Evolutionary conservation across 2,113 vertebrate genomes (phyloP).

Genomic region (Tautogolabrus adspersus): DNA sequence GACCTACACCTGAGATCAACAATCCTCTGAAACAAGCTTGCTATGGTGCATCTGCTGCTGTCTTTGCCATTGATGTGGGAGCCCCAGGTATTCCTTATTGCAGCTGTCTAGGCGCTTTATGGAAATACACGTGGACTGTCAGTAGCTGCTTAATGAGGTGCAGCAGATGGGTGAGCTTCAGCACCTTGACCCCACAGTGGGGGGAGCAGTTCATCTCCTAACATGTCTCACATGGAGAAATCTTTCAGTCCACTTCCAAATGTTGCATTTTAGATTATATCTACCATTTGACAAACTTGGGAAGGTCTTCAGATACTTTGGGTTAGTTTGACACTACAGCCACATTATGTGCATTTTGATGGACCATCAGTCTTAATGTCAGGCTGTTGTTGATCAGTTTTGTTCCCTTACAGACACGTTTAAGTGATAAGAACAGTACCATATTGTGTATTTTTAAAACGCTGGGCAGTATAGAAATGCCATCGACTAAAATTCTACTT

Average conservation of each 20-base stretch:
- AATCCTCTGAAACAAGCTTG: constrained; percentile 4
- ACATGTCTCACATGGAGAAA: background rate
- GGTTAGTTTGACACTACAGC: background rate
- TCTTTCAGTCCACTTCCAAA: background rate
- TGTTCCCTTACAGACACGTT: no score
- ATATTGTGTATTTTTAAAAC: background rate
- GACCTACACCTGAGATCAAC: background rate
- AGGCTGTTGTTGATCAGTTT: no score
- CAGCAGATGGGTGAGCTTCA: constrained; percentile 36
- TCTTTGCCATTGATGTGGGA: constrained; percentile 15
- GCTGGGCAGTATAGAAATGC: background rate
- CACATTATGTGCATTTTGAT: background rate
- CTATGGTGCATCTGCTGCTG: background rate
- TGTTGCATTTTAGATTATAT: constrained; percentile 11
- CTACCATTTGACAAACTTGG: background rate
- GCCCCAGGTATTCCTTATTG: constrained; percentile 52
- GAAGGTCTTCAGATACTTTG: background rate
- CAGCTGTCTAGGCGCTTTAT: constrained; percentile 57
- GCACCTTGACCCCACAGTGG: constrained; percentile 42
- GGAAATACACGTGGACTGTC: constrained; percentile 52
- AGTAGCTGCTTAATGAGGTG: constrained; percentile 52
- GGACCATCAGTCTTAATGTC: background rate
- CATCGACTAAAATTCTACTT: background rate
- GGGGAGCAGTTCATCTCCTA: background rate
- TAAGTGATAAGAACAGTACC: no score